Conservation (phyloP, 1,140 invertebrate genomes). For the Mesaphorura yosii region DNA sequence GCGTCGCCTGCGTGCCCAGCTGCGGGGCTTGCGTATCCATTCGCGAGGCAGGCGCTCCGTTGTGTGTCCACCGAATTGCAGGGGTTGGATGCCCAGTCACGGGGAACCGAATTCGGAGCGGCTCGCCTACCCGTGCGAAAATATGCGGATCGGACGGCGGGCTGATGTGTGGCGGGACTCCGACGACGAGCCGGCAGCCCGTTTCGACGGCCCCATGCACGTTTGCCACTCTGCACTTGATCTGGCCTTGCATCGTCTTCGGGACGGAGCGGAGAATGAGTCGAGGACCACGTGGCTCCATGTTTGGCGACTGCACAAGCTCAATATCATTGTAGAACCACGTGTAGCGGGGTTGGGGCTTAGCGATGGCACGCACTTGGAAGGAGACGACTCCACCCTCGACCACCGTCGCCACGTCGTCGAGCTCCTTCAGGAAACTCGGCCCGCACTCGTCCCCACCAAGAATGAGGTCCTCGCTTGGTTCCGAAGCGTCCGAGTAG, state of each 20-base stretch:
- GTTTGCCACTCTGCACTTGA: conserved; percentile 77
- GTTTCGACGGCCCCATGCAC: conserved; percentile 63
- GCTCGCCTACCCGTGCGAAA: conserved; percentile 76
- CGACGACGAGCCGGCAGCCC: conserved; percentile 58
- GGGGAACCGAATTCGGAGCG: conserved; percentile 73
- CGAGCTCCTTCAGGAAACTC: no score
- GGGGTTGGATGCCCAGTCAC: conserved; percentile 78
- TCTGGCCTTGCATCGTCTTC: conserved; percentile 68
- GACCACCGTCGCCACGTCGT: no score
- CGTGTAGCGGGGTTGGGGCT: conserved; percentile 70
- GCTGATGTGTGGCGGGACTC: conserved; percentile 64
- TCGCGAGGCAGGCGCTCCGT: conserved; percentile 42
- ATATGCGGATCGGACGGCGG: conserved; percentile 69
- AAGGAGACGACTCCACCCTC: no score
- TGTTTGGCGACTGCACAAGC: not conserved
- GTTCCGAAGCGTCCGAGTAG: no score
- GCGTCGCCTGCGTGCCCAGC: not conserved
- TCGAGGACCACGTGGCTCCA: conserved; percentile 36
- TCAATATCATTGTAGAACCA: conserved; percentile 60
- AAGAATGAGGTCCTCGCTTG: no score
- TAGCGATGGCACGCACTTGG: conserved; percentile 60
- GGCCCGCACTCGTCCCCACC: no score
- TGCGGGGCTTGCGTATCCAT: not conserved
- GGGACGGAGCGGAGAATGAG: conserved; percentile 69
- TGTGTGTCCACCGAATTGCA: conserved; percentile 64